These are phyloP conservation scores for Mola mola DNA, from an alignment of 2,113 vertebrate genomes.

Conservation along the genomic window DNA sequence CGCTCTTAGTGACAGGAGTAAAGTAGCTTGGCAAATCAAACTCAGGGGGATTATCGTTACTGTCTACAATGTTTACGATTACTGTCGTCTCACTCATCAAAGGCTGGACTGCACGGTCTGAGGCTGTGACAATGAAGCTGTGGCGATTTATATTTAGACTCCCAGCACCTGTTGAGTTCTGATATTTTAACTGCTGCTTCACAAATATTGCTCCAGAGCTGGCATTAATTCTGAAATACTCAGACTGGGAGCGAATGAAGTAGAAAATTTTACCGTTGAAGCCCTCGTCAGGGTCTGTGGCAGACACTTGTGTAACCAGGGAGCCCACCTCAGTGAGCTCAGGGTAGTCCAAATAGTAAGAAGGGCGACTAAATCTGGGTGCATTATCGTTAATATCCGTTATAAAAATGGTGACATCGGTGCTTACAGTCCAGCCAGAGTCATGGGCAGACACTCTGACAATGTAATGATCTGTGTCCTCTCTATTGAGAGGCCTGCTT, in stretches of 20 bases:
- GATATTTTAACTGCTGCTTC: conserved; percentile 92
- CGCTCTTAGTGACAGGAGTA: conserved; percentile 94
- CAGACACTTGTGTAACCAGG: conserved; percentile 88
- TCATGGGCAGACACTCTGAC: conserved; percentile 94
- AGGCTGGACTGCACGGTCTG: conserved; percentile 88
- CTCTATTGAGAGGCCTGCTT: conserved; percentile 92
- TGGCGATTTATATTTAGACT: conserved; percentile 93
- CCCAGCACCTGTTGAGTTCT: conserved; percentile 85
- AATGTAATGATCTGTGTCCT: conserved; percentile 91
- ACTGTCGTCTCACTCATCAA: conserved; percentile 94
- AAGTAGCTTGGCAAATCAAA: conserved; percentile 87
- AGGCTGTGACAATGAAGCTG: conserved; percentile 95
- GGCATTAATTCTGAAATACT: conserved; percentile 94
- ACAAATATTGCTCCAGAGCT: conserved; percentile 92
- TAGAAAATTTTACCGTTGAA: conserved; percentile 95
- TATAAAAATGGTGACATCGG: conserved; percentile 94
- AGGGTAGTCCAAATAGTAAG: conserved; percentile 94
- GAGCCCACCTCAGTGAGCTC: conserved; percentile 90
- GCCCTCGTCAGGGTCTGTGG: conserved; percentile 90
- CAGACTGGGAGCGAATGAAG: conserved; percentile 94
- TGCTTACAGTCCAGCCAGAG: conserved; percentile 97
- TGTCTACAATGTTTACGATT: conserved; percentile 92
- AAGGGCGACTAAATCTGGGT: conserved; percentile 91
- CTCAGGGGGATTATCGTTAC: conserved; percentile 91
- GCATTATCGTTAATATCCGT: conserved; percentile 94